Conservation (phyloP, 2,113 vertebrate genomes). For the Xiphophorus hellerii region DNA sequence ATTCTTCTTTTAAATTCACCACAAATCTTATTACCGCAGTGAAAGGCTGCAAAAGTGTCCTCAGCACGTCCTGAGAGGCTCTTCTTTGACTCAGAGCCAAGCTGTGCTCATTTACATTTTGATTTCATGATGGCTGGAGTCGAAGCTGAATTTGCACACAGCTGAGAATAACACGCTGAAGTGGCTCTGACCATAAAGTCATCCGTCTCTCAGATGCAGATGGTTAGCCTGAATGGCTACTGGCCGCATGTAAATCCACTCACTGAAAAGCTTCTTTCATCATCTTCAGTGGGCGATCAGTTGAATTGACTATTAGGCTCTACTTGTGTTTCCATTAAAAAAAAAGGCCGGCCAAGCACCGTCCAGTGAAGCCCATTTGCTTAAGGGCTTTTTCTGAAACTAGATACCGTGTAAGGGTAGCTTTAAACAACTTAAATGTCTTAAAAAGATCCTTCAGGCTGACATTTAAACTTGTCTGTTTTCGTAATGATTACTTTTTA, state of each 20-base stretch:
- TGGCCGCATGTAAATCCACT: neutral
- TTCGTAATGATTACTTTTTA: conserved; percentile 25
- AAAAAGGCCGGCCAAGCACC: conserved; percentile 23
- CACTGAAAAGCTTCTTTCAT: conserved; percentile 45
- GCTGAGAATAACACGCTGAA: conserved; percentile 43
- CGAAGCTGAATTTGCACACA: conserved; percentile 34
- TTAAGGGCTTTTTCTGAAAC: conserved; percentile 41
- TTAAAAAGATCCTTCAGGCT: conserved; percentile 9
- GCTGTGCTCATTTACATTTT: conserved; percentile 63
- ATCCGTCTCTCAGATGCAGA: conserved; percentile 44
- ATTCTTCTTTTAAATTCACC: conserved; percentile 21
- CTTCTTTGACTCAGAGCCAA: conserved; percentile 21
- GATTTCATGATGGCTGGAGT: conserved; percentile 51
- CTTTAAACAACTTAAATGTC: conserved; percentile 45
- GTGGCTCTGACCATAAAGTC: conserved; percentile 37
- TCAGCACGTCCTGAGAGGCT: conserved; percentile 37
- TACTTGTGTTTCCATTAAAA: conserved; percentile 51
- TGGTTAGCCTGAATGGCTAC: conserved; percentile 35
- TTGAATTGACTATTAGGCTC: conserved; percentile 40
- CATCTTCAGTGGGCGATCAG: conserved; percentile 33
- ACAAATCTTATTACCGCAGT: conserved; percentile 57
- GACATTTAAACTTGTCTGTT: conserved; percentile 20
- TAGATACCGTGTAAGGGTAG: conserved; percentile 25
- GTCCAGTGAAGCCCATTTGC: conserved; percentile 56
- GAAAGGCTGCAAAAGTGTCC: conserved; percentile 35